Percentiles rank a stretch among this genome's conserved stretches.
phyloP scores from a whole-genome alignment of 2,888 invertebrate species.

The Thyatira batis region DNA sequence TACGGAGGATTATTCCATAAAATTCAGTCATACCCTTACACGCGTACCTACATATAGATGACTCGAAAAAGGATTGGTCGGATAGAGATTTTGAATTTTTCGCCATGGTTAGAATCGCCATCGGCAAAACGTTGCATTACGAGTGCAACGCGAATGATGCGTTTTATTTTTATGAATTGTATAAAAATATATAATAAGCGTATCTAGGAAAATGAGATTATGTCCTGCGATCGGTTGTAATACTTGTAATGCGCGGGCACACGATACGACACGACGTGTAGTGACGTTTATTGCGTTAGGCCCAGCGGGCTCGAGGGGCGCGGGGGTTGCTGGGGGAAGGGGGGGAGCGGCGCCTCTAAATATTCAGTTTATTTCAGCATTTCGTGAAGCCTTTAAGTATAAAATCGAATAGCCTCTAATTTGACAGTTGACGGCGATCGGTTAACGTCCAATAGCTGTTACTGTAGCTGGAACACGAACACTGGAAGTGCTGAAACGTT shows the following conservation, averaged over 20 bases:
- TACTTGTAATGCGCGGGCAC: neutral
- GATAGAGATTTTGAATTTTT: too few species aligned
- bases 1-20: neutral
- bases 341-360: constrained; percentile 8
- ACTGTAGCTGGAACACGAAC: neutral
- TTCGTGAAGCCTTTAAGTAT: neutral
- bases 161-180: too few species aligned
- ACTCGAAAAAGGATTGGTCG: too few species aligned
- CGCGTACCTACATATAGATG: too few species aligned
- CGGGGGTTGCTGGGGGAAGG: too few species aligned
- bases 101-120: neutral
- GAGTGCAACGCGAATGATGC: too few species aligned
- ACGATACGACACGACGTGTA: neutral
- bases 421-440: neutral
- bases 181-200: too few species aligned
- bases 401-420: neutral
- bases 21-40: neutral
- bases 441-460: neutral
- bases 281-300: neutral
- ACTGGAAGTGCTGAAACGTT: neutral
- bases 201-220: neutral
- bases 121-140: neutral
- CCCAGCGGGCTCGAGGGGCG: neutral
- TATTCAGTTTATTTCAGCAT: constrained; percentile 3
- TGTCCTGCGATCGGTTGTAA: neutral